Evolutionary conservation across 1,140 invertebrate genomes (phyloP).

Genomic region (Lineus longissimus): DNA sequence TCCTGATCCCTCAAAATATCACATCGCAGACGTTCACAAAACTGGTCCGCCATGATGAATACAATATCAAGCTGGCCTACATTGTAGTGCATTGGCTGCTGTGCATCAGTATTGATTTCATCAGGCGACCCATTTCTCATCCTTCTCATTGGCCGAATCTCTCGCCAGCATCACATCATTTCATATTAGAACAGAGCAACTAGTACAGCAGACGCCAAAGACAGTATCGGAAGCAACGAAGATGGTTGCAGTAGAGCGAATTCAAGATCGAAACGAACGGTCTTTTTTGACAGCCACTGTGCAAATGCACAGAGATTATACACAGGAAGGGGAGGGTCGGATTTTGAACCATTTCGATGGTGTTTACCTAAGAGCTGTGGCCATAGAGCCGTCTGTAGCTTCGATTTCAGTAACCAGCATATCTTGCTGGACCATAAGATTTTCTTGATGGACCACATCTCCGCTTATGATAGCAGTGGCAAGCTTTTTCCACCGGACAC

Average conservation of each 20-base stretch:
- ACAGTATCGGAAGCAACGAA: no score
- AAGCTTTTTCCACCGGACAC: constrained; percentile 11
- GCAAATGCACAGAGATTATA: no score
- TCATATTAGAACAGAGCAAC: background rate
- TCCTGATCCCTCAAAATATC: constrained; percentile 49
- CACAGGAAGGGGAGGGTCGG: no score
- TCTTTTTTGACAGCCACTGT: no score
- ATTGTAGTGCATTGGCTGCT: background rate
- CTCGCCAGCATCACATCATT: background rate
- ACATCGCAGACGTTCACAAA: background rate
- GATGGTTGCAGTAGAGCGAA: no score
- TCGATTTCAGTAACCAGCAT: constrained; percentile 52
- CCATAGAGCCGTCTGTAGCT: constrained; percentile 50
- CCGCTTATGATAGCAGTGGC: constrained; percentile 34
- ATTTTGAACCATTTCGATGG: background rate
- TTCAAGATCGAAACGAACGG: no score
- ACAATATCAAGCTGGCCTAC: background rate
- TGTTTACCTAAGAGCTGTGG: constrained; percentile 44
- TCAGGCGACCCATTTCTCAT: background rate
- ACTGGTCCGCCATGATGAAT: constrained; percentile 9
- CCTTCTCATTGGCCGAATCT: background rate
- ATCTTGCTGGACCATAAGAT: constrained; percentile 47
- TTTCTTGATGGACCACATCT: constrained; percentile 40
- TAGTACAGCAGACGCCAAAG: background rate
- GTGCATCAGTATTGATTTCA: background rate